Evolutionary conservation across 1,140 invertebrate species (phyloP).

Genomic region (Drosophila triauraria): DNA sequence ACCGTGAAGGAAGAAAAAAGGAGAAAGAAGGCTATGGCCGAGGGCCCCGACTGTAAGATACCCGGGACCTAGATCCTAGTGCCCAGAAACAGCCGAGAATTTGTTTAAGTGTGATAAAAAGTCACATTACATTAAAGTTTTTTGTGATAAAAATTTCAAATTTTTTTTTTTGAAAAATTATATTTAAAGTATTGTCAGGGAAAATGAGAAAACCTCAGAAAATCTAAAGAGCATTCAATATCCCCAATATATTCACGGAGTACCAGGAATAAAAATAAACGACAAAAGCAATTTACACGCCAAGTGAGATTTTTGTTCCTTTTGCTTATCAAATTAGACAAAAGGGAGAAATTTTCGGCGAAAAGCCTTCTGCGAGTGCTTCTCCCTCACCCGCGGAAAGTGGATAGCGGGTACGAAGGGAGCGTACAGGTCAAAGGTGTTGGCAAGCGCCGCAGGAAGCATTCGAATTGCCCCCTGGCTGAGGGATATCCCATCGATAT

Average conservation of each 20-base stretch:
- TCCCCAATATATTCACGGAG: neutral
- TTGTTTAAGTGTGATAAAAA: neutral
- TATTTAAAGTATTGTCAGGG: too few relatives aligned
- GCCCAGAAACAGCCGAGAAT: too few relatives aligned
- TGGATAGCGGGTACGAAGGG: neutral
- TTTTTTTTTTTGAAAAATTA: accelerated
- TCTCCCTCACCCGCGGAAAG: neutral
- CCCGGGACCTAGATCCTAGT: neutral
- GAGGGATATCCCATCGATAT: slow-evolving; percentile 61
- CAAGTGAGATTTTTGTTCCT: slow-evolving; percentile 42
- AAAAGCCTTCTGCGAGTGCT: slow-evolving; percentile 41
- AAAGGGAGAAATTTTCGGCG: slow-evolving; percentile 58
- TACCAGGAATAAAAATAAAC: neutral
- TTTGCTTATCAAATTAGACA: slow-evolving; percentile 76
- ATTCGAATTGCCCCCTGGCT: slow-evolving; percentile 59
- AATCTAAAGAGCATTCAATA: neutral
- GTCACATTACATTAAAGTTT: too few relatives aligned
- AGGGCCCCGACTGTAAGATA: neutral
- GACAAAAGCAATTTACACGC: slow-evolving; percentile 61
- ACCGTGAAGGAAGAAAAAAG: neutral
- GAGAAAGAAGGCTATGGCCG: neutral
- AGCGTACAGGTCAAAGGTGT: slow-evolving; percentile 67
- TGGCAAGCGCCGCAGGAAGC: slow-evolving; percentile 58
- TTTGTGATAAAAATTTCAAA: neutral
- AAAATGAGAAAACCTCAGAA: too few relatives aligned